phyloP scores from a whole-genome alignment of 2,888 invertebrate species.

The Ferdinandea cuprea region DNA sequence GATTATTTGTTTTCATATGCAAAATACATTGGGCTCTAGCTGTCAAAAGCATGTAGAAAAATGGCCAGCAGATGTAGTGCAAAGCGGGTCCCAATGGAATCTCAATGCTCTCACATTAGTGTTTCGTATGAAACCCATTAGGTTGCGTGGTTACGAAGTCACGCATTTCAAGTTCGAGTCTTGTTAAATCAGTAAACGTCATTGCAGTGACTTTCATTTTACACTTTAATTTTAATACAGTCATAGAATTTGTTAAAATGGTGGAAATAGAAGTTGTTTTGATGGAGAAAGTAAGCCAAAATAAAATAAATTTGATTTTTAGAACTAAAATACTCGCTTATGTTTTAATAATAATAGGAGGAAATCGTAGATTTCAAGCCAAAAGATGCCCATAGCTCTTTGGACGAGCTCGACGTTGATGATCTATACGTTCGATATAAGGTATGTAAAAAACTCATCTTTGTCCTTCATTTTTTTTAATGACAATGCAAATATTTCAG shows the following conservation, averaged over 20 bases:
- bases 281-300: constrained; percentile 89
- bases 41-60: too few species aligned
- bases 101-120: too few species aligned
- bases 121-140: too few species aligned
- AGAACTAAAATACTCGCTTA: background rate
- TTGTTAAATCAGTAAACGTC: too few species aligned
- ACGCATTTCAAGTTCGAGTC: too few species aligned
- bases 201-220: too few species aligned
- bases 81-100: too few species aligned
- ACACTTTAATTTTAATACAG: too few species aligned
- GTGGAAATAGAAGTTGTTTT: constrained; percentile 86
- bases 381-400: constrained; percentile 87
- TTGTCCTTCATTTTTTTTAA: background rate
- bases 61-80: too few species aligned
- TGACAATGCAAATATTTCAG: constrained; percentile 82
- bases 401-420: constrained; percentile 94
- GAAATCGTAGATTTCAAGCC: constrained; percentile 87
- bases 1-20: too few species aligned
- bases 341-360: constrained; percentile 84
- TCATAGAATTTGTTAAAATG: constrained; percentile 36
- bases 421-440: constrained; percentile 98
- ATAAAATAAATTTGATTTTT: background rate
- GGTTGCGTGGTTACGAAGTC: too few species aligned
- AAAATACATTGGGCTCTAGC: too few species aligned
- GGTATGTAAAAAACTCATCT: constrained; percentile 84